Evolutionary conservation across 2,888 invertebrate genomes (phyloP).

Genomic region (Glyphotaelius pellucidus): DNA sequence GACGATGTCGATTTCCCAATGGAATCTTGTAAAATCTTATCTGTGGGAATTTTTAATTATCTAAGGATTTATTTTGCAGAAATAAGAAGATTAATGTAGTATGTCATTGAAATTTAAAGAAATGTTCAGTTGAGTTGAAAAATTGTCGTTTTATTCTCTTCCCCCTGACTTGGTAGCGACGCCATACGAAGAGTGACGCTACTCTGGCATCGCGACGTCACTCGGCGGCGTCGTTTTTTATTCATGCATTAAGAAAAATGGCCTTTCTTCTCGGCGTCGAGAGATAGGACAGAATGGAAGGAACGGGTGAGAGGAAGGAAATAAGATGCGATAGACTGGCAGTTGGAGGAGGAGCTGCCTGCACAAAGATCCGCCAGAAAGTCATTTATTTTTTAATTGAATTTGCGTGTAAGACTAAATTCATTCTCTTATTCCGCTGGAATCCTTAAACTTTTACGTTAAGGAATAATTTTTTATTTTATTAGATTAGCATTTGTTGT

Average conservation of each 20-base stretch:
- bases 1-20: not conserved
- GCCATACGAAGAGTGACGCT: conserved; percentile 40
- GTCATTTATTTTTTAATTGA: conserved; percentile 22
- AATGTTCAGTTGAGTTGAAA: conserved; percentile 36
- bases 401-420: not conserved
- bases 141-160: conserved; percentile 41
- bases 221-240: conserved; percentile 46
- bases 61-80: not conserved
- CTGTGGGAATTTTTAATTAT: not conserved
- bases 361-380: conserved; percentile 20
- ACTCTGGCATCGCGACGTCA: conserved; percentile 23
- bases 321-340: conserved; percentile 10
- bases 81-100: conserved; percentile 13
- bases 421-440: too few relatives aligned
- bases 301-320: not conserved
- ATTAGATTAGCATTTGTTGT: too few relatives aligned
- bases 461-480: not conserved
- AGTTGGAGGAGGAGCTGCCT: not conserved
- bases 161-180: conserved; percentile 34
- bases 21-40: not conserved
- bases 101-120: conserved; percentile 21
- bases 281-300: not conserved
- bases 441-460: too few relatives aligned
- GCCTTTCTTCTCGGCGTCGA: conserved; percentile 17
- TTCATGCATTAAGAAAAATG: conserved; percentile 48